Percentiles rank a stretch among this genome's conserved stretches.
These are phyloP conservation scores for Spodoptera exigua DNA, from an alignment of 2,888 invertebrate genomes.

Conservation along the genomic window DNA sequence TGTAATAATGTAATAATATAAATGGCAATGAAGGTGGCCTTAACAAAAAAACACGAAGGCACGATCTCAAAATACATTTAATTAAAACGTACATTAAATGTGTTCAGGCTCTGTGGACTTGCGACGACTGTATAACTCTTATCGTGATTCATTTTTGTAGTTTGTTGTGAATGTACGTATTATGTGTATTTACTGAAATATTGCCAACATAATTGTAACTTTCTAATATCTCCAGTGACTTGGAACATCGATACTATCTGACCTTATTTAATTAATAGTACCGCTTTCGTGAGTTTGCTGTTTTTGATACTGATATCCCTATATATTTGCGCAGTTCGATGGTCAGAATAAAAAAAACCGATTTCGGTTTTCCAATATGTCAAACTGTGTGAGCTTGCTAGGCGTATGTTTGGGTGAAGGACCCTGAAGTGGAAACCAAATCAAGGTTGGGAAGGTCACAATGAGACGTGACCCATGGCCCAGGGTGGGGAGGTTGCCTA, in stretches of 20 bases:
- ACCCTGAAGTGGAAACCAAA: slow-evolving; percentile 94
- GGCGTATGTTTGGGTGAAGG: slow-evolving; percentile 88
- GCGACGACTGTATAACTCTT: slow-evolving; percentile 86
- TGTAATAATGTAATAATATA: slow-evolving; percentile 25
- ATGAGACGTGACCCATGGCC: slow-evolving; percentile 92
- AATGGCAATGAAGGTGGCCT: slow-evolving; percentile 36
- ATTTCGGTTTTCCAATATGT: slow-evolving; percentile 79
- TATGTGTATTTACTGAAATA: slow-evolving; percentile 86
- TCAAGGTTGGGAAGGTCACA: slow-evolving; percentile 94
- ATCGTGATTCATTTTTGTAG: slow-evolving; percentile 86
- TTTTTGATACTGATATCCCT: slow-evolving; percentile 52
- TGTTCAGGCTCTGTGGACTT: slow-evolving; percentile 82
- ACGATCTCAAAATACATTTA: slow-evolving; percentile 25
- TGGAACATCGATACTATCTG: slow-evolving; percentile 83
- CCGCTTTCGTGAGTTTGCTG: slow-evolving; percentile 56
- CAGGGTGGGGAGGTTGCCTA: slow-evolving; percentile 77
- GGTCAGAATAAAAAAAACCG: slow-evolving; percentile 58
- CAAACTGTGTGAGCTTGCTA: slow-evolving; percentile 74
- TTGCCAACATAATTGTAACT: slow-evolving; percentile 79
- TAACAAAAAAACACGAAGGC: slow-evolving; percentile 10
- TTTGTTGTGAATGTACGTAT: slow-evolving; percentile 88
- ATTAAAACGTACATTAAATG: slow-evolving; percentile 43
- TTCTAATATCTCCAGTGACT: slow-evolving; percentile 81
- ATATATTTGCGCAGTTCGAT: slow-evolving; percentile 34
- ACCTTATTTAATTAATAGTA: slow-evolving; percentile 66